These are phyloP conservation scores for Ciconia boyciana DNA, from an alignment of 2,113 vertebrate species.

Conservation along the genomic window DNA sequence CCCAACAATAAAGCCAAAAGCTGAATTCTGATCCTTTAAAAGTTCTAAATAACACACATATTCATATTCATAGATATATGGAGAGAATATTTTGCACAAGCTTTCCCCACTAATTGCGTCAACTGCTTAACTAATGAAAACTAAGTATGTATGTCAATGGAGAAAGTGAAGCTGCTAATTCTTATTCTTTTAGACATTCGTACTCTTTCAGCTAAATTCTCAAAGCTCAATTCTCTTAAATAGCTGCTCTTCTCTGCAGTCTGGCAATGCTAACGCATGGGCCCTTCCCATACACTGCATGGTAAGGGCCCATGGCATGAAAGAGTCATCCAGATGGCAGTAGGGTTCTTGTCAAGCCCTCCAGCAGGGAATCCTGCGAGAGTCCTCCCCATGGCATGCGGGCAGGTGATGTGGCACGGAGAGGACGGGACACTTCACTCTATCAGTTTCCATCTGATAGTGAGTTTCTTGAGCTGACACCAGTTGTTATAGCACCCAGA, in stretches of 20 bases:
- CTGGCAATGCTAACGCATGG: background rate
- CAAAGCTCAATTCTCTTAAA: background rate
- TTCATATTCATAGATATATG: background rate
- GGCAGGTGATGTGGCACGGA: background rate
- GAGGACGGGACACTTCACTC: background rate
- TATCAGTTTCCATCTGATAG: background rate
- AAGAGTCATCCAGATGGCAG: background rate
- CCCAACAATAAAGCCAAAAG: background rate
- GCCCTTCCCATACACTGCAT: background rate
- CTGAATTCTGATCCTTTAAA: background rate
- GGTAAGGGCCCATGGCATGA: background rate
- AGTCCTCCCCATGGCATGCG: background rate
- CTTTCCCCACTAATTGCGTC: background rate
- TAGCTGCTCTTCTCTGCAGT: background rate
- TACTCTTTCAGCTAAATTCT: background rate
- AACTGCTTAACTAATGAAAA: background rate
- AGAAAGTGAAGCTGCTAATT: background rate
- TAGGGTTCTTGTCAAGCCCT: fast-evolving
- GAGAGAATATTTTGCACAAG: background rate
- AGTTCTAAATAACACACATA: background rate
- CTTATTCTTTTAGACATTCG: background rate
- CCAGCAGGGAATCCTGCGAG: background rate
- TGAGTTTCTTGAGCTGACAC: background rate
- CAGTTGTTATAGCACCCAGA: background rate
- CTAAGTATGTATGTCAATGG: background rate